phyloP scores from a whole-genome alignment of 2,797 vertebrate genomes.

The Enteromius trimaculatus region DNA sequence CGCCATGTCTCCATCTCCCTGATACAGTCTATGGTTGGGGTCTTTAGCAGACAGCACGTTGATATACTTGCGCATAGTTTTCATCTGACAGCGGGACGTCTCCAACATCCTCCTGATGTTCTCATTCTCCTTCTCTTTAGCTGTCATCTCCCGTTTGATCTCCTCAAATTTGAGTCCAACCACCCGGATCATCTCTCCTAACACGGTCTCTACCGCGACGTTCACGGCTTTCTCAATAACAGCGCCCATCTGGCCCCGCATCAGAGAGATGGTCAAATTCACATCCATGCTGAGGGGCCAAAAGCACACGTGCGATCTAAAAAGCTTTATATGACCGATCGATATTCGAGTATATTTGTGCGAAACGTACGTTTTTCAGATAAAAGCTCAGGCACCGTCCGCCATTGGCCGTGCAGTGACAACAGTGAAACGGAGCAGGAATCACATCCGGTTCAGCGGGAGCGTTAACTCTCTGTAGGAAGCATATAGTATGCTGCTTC shows the following conservation, averaged over 20 bases:
- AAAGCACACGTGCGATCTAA: neutral
- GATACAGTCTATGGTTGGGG: conserved; percentile 67
- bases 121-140: conserved; percentile 79
- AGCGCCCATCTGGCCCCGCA: conserved; percentile 80
- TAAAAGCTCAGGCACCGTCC: neutral
- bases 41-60: conserved; percentile 68
- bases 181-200: conserved; percentile 82
- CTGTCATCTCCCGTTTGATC: conserved; percentile 75
- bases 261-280: conserved; percentile 79
- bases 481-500: neutral
- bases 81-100: conserved; percentile 67
- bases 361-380: neutral
- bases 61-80: conserved; percentile 65
- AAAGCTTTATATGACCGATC: neutral
- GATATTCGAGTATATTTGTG: neutral
- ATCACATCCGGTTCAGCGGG: conserved; percentile 33
- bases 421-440: conserved; percentile 14
- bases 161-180: conserved; percentile 81
- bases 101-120: conserved; percentile 77
- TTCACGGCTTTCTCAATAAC: conserved; percentile 82
- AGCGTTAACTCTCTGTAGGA: neutral
- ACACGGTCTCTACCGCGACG: conserved; percentile 79
- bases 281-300: conserved; percentile 74
- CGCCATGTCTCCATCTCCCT: neutral
- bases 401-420: neutral